Evolutionary conservation across 2,113 vertebrate genomes (phyloP).

Genomic region (Melospiza georgiana): DNA sequence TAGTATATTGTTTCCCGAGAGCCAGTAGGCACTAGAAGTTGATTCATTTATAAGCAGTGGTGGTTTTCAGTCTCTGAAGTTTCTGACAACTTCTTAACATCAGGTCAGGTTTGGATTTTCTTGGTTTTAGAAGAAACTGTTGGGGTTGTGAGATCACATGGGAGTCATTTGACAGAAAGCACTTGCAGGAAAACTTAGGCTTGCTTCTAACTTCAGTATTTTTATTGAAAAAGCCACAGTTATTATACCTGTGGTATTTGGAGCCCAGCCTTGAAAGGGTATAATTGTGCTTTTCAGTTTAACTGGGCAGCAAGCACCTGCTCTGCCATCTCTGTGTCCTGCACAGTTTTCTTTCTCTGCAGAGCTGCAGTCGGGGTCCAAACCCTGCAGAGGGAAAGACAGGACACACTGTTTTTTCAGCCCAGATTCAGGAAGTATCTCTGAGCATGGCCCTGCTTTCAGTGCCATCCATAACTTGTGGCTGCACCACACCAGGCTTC

Average conservation of each 20-base stretch:
- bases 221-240: neutral
- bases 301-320: accelerated
- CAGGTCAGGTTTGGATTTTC: neutral
- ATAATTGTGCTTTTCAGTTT: neutral
- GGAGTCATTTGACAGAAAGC: neutral
- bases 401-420: neutral
- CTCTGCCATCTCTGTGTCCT: neutral
- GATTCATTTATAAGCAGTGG: neutral
- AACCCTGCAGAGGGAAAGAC: neutral
- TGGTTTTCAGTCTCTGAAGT: neutral
- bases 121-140: neutral
- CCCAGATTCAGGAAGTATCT: neutral
- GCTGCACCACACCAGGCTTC: neutral
- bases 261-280: neutral
- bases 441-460: neutral
- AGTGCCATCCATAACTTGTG: neutral
- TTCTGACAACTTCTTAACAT: neutral
- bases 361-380: neutral
- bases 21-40: neutral
- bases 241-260: neutral
- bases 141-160: neutral
- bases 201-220: neutral
- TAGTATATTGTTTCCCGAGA: neutral
- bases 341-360: accelerated
- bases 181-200: neutral